phyloP scores from a whole-genome alignment of 1,140 invertebrate genomes.

The Papilio polytes region DNA sequence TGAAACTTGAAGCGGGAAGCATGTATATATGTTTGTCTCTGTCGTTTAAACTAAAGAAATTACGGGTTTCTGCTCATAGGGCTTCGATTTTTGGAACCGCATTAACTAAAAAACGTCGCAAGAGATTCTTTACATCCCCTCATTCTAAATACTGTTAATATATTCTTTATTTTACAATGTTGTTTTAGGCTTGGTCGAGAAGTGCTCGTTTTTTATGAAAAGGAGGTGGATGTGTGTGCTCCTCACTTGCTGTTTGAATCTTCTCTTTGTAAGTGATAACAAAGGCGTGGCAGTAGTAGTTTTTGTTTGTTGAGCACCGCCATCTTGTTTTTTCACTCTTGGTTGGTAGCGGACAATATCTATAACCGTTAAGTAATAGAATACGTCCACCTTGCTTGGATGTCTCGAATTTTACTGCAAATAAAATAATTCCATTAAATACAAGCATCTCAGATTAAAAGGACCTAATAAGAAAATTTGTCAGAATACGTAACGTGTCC shows the following conservation, averaged over 20 bases:
- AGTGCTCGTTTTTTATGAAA: not conserved
- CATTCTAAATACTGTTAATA: too few species aligned
- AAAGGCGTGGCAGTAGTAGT: slow-evolving; percentile 48
- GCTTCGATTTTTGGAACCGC: too few species aligned
- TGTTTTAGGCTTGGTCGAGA: not conserved
- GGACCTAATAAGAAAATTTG: too few species aligned
- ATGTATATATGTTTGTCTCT: too few species aligned
- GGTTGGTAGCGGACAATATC: slow-evolving; percentile 45
- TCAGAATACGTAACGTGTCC: too few species aligned
- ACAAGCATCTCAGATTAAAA: not conserved
- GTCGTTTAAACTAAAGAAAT: too few species aligned
- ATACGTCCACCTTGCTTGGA: slow-evolving; percentile 51
- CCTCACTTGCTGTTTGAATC: slow-evolving; percentile 39
- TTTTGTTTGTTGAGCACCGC: slow-evolving; percentile 56
- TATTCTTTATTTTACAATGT: too few species aligned
- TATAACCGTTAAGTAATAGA: slow-evolving; percentile 49
- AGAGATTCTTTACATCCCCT: too few species aligned
- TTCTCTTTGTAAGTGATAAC: slow-evolving; percentile 48
- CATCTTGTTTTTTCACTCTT: slow-evolving; percentile 50
- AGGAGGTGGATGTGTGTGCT: slow-evolving; percentile 45
- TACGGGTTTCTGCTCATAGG: too few species aligned
- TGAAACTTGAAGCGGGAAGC: too few species aligned
- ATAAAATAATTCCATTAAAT: slow-evolving; percentile 13
- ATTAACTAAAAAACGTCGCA: too few species aligned
- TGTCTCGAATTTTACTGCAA: slow-evolving; percentile 46